A percentile compares a stretch with the other conserved stretches of the same genome.
Conservation (phyloP, 2,797 vertebrate genomes). For the Oreochromis mossambicus region DNA sequence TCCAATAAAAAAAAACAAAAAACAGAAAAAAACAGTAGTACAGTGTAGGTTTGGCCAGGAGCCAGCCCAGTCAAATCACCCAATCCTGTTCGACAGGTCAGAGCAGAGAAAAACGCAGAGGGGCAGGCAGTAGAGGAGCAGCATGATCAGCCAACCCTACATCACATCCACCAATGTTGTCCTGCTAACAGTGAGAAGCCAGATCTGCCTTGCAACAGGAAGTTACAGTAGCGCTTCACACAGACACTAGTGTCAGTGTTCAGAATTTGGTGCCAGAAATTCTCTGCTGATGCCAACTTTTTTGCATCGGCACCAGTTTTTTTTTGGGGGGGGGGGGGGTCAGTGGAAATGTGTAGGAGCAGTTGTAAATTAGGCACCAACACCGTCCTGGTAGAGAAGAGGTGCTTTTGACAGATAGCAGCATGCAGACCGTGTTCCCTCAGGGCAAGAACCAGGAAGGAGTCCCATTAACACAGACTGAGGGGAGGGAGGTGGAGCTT, state of each 20-base stretch:
- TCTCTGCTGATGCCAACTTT: background rate
- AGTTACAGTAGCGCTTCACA: background rate
- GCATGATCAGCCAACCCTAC: conserved; percentile 5
- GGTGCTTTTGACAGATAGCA: conserved; percentile 57
- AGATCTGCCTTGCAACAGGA: background rate
- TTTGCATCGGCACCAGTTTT: background rate
- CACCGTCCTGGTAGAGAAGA: background rate
- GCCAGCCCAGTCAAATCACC: background rate
- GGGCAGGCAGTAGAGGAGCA: background rate
- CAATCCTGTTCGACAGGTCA: background rate
- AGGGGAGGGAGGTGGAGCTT: conserved; percentile 23
- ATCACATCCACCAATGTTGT: background rate
- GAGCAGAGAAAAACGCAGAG: conserved; percentile 13
- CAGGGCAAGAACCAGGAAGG: conserved; percentile 51
- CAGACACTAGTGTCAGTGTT: background rate
- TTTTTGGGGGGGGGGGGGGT: background rate
- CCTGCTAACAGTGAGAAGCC: background rate
- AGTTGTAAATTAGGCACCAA: background rate
- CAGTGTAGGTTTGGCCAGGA: background rate
- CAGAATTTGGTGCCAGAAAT: background rate
- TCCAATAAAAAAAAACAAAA: background rate
- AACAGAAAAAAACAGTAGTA: background rate
- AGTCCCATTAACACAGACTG: conserved; percentile 61
- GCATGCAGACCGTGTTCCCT: conserved; percentile 52
- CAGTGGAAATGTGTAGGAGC: background rate